Evolutionary conservation across 2,797 vertebrate genomes (phyloP), one percentile per base, ranked within the genome.

Genomic region (Leptodactylus fallax): DNA sequence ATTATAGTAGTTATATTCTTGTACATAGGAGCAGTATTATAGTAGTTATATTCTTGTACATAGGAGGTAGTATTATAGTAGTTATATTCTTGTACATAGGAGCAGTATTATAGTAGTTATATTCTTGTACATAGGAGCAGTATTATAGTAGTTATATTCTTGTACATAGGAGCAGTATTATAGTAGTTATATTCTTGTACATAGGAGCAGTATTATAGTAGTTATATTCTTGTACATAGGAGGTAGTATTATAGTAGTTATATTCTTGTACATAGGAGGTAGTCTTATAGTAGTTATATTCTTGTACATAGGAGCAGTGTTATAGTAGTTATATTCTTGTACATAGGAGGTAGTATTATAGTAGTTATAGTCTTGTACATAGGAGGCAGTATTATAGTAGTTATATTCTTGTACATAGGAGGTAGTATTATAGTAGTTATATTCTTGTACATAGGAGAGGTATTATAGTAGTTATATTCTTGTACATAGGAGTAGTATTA

Each of bases 1-100:
- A n/a, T n/a, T n/a, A n/a, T n/a, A n/a, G n/a, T n/a, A 67, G 63
- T 67, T 67, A 67, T 67, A 67, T 67, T 67, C 63, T 67, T 67
- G 63, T 67, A 25, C 6, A 67, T 25, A 67, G 63, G 63, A 2
- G 63, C 23, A 67, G 63, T 67, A 67, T 67, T 67, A 67, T 67
- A 67, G 63, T 67, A 67, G 63, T 27, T 67, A 67, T 67, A 23
- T 63, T 63, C 61, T 23, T 63, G 61, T 63, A 63, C 21, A 63
- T 63, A 63, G 61, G 61, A 7, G 60, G 63, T 23, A 67, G 63
- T 67, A 67, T 67, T 67, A 67, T 67, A 67, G 63, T 67, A 67
- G 63, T 67, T 67, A 67, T 67, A 67, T 67, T 67, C 63, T 27
- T 67, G 63, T 67, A 67, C 14, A 67, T 67, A 14, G 63, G 63